These are phyloP conservation scores for Hystrix brachyura DNA, from an alignment of 2,113 vertebrate genomes.

Conservation along the genomic window DNA sequence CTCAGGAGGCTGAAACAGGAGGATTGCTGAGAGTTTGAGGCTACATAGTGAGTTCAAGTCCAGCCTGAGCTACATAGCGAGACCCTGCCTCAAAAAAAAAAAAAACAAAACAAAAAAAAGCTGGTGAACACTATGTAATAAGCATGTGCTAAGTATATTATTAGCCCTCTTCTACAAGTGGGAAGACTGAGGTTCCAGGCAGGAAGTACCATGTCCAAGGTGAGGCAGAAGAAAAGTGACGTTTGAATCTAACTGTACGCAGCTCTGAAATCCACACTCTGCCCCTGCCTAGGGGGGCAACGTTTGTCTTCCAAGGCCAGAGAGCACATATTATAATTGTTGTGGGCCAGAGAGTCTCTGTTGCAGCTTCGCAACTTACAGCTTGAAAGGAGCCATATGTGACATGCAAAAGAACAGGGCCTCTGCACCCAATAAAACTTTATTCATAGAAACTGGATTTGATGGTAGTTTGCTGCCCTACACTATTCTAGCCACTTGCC, in stretches of 20 bases:
- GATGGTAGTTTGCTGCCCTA: not conserved
- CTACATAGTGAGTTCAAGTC: not conserved
- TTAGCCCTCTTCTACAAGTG: not conserved
- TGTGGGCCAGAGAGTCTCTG: not conserved
- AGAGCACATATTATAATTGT: not conserved
- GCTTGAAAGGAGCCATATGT: not conserved
- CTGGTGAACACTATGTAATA: not conserved
- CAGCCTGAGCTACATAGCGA: not conserved
- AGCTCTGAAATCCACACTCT: not conserved
- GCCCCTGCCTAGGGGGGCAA: not conserved
- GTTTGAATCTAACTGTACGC: not conserved
- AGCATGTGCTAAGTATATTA: not conserved
- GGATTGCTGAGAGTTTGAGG: not conserved
- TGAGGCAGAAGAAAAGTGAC: not conserved
- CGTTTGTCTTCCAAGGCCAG: not conserved
- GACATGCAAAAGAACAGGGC: not conserved
- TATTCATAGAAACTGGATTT: constrained; percentile 10
- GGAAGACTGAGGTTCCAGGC: not conserved
- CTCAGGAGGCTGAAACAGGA: not conserved
- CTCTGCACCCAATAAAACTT: not conserved
- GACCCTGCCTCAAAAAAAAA: not conserved
- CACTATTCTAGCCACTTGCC: not conserved
- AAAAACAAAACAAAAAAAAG: not conserved
- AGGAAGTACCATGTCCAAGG: not conserved
- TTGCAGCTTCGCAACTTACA: not conserved